These are phyloP conservation scores for Thalassarche chlororhynchos DNA, from an alignment of 2,113 vertebrate genomes.

Conservation along the genomic window DNA sequence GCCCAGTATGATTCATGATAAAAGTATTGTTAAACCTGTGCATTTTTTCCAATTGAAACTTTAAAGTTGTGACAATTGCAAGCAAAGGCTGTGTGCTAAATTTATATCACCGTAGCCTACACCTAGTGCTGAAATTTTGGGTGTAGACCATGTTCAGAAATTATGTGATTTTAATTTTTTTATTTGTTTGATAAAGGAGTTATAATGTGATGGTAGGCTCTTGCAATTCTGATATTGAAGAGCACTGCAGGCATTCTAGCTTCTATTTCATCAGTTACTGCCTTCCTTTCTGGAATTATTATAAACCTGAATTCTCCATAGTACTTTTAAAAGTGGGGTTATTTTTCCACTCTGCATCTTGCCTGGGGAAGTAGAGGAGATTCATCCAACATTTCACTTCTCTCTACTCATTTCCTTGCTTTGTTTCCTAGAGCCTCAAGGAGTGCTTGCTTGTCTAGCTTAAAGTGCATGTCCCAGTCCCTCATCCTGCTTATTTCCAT, in stretches of 20 bases:
- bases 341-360: not conserved
- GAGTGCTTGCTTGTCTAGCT: not conserved
- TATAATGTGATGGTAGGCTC: not conserved
- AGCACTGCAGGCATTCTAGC: not conserved
- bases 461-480: not conserved
- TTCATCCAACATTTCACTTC: not conserved
- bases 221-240: not conserved
- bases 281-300: not conserved
- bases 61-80: not conserved
- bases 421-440: not conserved
- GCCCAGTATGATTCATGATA: not conserved
- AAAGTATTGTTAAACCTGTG: not conserved
- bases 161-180: not conserved
- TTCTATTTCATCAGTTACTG: not conserved
- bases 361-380: not conserved
- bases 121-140: not conserved
- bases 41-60: not conserved
- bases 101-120: not conserved
- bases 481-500: not conserved
- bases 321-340: not conserved
- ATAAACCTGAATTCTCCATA: not conserved
- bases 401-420: not conserved
- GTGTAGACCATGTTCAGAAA: not conserved
- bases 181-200: not conserved
- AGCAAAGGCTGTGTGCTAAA: not conserved